Evolutionary conservation across 2,797 vertebrate genomes (phyloP).

Genomic region (Bradypodion pumilum): DNA sequence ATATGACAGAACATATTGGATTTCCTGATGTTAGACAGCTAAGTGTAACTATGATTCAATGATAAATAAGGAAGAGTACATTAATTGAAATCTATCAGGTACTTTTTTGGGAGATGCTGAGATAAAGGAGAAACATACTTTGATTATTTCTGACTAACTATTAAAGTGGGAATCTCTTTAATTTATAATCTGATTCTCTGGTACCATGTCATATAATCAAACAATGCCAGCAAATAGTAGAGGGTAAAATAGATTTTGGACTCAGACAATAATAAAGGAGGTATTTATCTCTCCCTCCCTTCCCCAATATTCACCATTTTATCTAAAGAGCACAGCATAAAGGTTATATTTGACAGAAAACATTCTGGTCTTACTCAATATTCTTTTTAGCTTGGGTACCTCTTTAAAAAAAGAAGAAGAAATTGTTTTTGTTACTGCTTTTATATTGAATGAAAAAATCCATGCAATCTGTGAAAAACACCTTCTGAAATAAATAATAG

Average conservation of each 20-base stretch:
- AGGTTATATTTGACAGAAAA: conserved; percentile 76
- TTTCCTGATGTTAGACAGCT: conserved; percentile 81
- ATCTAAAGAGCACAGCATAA: conserved; percentile 71
- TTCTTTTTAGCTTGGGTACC: conserved; percentile 69
- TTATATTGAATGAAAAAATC: conserved; percentile 73
- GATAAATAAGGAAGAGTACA: conserved; percentile 80
- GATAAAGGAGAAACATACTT: conserved; percentile 70
- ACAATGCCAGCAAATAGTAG: conserved; percentile 73
- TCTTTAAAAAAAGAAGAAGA: conserved; percentile 58
- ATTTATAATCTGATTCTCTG: conserved; percentile 69
- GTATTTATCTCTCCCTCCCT: conserved; percentile 67
- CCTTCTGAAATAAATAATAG: conserved; percentile 65
- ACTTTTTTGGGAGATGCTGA: conserved; percentile 69
- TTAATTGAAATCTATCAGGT: conserved; percentile 76
- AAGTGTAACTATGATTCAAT: conserved; percentile 78
- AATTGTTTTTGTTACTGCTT: conserved; percentile 56
- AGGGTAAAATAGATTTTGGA: conserved; percentile 79
- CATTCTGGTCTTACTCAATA: conserved; percentile 68
- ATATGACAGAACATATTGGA: conserved; percentile 83
- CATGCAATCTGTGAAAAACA: conserved; percentile 57
- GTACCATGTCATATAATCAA: conserved; percentile 74
- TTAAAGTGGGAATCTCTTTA: conserved; percentile 78
- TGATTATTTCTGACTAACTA: conserved; percentile 72
- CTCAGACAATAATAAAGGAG: conserved; percentile 75
- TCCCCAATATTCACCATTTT: conserved; percentile 72